Evolutionary conservation across 2,113 vertebrate species (phyloP).

Genomic region (Poeciliopsis prolifica): DNA sequence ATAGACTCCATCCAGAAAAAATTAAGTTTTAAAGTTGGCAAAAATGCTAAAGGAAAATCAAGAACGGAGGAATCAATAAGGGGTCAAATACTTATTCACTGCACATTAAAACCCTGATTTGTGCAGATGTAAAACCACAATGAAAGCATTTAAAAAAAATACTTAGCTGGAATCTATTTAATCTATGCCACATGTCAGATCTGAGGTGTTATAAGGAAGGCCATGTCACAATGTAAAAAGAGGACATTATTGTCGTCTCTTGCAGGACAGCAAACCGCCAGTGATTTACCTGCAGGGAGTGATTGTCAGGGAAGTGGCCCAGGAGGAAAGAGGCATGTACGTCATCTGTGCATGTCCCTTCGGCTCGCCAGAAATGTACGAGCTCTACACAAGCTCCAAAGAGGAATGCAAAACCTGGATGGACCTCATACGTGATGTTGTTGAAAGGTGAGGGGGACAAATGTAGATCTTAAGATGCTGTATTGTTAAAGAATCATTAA

Average conservation of each 20-base stretch:
- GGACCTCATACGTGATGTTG: conserved; percentile 84
- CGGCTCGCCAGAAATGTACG: conserved; percentile 90
- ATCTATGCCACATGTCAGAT: neutral
- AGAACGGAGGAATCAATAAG: too few species aligned
- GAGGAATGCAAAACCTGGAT: conserved; percentile 89
- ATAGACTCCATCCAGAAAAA: too few species aligned
- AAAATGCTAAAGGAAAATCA: too few species aligned
- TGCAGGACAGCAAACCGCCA: conserved; percentile 89
- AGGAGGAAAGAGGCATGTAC: conserved; percentile 91
- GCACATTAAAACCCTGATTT: too few species aligned
- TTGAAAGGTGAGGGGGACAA: conserved; percentile 80
- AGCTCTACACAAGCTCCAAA: conserved; percentile 86
- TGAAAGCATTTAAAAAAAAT: too few species aligned
- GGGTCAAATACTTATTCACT: too few species aligned
- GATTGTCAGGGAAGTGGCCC: conserved; percentile 92
- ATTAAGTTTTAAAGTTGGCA: too few species aligned
- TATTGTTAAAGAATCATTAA: too few species aligned
- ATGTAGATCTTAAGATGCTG: neutral
- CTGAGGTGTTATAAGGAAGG: neutral
- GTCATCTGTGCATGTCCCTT: conserved; percentile 86
- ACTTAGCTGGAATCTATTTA: too few species aligned
- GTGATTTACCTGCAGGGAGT: conserved; percentile 90
- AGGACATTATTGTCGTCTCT: neutral
- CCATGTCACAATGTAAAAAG: too few species aligned
- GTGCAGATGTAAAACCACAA: too few species aligned